These are phyloP conservation scores for Gallinago media DNA, from an alignment of 2,113 vertebrate genomes.

Conservation along the genomic window DNA sequence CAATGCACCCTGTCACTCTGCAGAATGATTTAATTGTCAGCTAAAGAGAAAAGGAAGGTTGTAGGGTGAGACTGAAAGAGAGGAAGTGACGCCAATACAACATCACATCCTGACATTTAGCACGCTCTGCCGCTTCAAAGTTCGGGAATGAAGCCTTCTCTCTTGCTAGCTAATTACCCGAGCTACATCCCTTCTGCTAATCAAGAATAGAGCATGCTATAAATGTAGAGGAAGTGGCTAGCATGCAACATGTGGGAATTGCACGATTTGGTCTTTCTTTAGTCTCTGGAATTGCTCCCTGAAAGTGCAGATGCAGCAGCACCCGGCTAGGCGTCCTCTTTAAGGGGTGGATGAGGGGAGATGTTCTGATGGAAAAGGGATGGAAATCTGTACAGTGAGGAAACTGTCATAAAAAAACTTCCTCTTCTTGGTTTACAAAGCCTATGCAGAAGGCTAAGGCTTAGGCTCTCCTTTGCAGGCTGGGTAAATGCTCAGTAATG, in stretches of 20 bases:
- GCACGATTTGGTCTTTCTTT: neutral
- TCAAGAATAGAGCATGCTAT: neutral
- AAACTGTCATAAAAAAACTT: neutral
- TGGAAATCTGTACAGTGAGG: neutral
- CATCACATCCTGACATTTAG: conserved; percentile 3
- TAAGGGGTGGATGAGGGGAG: neutral
- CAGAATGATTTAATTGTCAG: neutral
- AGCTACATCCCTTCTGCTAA: neutral
- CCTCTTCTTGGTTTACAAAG: neutral
- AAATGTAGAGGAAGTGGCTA: neutral
- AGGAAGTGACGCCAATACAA: conserved; percentile 44
- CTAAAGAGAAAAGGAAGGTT: conserved; percentile 9
- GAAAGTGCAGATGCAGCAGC: neutral
- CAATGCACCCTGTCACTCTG: neutral
- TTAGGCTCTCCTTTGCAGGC: neutral
- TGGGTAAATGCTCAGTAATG: neutral
- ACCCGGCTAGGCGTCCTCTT: fast-evolving
- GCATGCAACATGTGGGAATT: neutral
- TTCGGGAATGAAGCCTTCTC: neutral
- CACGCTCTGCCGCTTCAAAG: neutral
- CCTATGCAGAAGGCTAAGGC: neutral
- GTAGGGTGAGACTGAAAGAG: conserved; percentile 12
- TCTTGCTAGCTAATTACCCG: neutral
- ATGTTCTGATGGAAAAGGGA: neutral
- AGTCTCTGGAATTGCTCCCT: neutral